A percentile compares a stretch with the other conserved stretches of the same genome.
Evolutionary conservation across 2,113 vertebrate species (phyloP).

Genomic region (Ariopsis seemanni): DNA sequence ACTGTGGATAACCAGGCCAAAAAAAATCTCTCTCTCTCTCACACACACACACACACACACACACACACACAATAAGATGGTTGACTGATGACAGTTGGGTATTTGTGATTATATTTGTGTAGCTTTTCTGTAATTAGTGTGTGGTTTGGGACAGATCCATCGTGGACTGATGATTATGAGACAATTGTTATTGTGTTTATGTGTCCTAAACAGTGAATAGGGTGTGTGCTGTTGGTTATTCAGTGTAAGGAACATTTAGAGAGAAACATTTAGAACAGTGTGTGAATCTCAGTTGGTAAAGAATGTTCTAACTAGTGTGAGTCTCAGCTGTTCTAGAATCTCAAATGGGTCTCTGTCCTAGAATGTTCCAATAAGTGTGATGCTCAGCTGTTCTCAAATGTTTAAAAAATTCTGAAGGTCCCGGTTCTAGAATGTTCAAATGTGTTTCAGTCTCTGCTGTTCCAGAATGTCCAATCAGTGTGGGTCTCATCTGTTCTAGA

Average conservation of each 20-base stretch:
- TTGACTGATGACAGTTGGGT: background rate
- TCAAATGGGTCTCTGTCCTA: background rate
- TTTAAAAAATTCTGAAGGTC: too few relatives aligned
- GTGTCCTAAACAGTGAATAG: slow-evolving; percentile 1
- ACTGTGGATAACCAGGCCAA: background rate
- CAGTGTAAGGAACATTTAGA: background rate
- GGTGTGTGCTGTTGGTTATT: slow-evolving; percentile 2
- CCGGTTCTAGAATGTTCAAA: background rate
- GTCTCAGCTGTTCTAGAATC: background rate
- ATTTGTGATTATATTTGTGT: slow-evolving; percentile 5
- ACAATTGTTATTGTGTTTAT: slow-evolving; percentile 1
- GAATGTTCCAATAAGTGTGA: background rate
- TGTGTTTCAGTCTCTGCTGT: background rate
- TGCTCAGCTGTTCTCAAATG: background rate
- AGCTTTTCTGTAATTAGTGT: background rate
- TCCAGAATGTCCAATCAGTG: background rate
- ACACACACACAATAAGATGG: background rate
- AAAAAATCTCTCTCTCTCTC: background rate
- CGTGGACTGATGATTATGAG: background rate
- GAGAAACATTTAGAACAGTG: background rate
- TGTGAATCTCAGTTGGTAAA: too few relatives aligned
- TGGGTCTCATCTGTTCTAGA: background rate
- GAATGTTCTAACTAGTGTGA: background rate
- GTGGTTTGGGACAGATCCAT: slow-evolving; percentile 8
- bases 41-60: background rate